These are phyloP conservation scores for Scopus umbretta DNA, from an alignment of 2,113 vertebrate species.

Conservation along the genomic window DNA sequence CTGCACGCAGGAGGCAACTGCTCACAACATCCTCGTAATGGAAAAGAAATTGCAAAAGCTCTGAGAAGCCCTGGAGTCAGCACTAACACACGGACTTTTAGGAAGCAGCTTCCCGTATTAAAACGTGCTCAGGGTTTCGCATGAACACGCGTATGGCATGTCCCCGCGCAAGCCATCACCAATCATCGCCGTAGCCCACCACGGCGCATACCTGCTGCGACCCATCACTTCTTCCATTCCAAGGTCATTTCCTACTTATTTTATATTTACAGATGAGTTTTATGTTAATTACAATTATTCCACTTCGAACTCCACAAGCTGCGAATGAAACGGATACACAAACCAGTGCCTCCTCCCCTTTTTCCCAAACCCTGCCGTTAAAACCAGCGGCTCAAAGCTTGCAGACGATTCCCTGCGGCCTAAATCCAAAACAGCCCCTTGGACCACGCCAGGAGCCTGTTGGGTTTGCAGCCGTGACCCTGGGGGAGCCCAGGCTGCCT, in stretches of 20 bases:
- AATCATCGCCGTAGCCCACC: accelerated
- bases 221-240: background rate
- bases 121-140: background rate
- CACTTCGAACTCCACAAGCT: background rate
- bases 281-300: background rate
- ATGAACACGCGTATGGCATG: accelerated
- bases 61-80: background rate
- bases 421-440: background rate
- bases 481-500: background rate
- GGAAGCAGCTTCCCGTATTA: background rate
- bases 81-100: background rate
- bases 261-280: background rate
- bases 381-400: background rate
- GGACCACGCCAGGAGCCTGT: accelerated
- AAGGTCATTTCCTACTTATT: background rate
- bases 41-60: background rate
- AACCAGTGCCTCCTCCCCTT: background rate
- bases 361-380: background rate
- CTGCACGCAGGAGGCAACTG: background rate
- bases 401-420: accelerated
- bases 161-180: background rate
- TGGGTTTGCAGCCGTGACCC: background rate
- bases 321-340: background rate
- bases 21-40: background rate
- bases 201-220: accelerated